Evolutionary conservation across 2,888 invertebrate genomes (phyloP), one percentile per base, ranked within the genome.

Genomic region (Drosophila meridionalis): DNA sequence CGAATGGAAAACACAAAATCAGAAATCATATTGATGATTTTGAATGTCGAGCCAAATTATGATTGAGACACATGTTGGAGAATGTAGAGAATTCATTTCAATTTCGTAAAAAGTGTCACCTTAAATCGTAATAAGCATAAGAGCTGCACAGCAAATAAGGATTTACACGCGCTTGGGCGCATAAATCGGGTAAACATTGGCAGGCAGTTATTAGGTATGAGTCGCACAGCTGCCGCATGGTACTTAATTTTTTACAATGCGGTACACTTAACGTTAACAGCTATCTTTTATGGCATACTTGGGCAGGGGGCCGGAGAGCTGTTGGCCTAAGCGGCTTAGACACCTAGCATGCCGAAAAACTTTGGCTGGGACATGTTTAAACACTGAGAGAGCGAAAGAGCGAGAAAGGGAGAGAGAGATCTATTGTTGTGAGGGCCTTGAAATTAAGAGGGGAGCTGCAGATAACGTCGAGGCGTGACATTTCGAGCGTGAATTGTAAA

Each of bases 401-500:
- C 20, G 20, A 20, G 20, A 20, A 20, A 20, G 20, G 20, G 45
- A 58, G 48, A 67, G 48, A 55, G 48, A 58, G 48, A 71, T 38
- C 28, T 28, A 56, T 68, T 55, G 53, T 69, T 50, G 45, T 50
- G 59, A 56, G 20, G 60, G 59, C 45, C 48, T 36, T 36, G 28
- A 45, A 50, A 43, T 52, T 53, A 12, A 40, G 34, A 14, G n/a
- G 20, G 34, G 52, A 12, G 53, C 36, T 5, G 45, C 30, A 69
- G 66, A 73, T 59, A 63, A 68, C 47, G 50, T n/a, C 68, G 69
- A 81, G 73, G 70, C 81, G 81, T 72, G 73, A 75, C 77, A 87
- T 85, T 87, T 88, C 79, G 68, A 85, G 84, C 88, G 86, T 85
- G 82, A 85, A 87, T 85, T 88, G 87, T 82, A 86, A 86, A 88